phyloP scores from a whole-genome alignment of 2,888 invertebrate genomes.

The Elmis aenea region DNA sequence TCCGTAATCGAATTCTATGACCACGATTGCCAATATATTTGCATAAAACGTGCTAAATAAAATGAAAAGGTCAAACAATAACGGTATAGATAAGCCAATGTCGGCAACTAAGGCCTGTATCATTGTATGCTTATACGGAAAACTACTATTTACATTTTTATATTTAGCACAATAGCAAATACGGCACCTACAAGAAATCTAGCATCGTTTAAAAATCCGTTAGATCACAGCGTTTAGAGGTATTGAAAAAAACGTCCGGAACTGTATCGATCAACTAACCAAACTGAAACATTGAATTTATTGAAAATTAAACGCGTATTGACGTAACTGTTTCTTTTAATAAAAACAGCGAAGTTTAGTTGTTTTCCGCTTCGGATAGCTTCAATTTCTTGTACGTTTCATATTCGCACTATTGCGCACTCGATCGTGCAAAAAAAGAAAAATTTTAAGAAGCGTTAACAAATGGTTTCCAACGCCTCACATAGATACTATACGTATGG shows the following conservation, averaged over 20 bases:
- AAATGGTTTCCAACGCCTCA: no score
- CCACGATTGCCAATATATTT: constrained; percentile 27
- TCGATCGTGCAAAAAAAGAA: neutral
- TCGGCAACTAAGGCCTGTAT: constrained; percentile 38
- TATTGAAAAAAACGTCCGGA: constrained; percentile 3
- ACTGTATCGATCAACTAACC: constrained; percentile 4
- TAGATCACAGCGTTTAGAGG: no score
- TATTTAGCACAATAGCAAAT: constrained; percentile 9
- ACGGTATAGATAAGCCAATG: constrained; percentile 31
- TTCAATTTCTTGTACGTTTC: constrained; percentile 11
- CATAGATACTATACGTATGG: no score
- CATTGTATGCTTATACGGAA: constrained; percentile 41
- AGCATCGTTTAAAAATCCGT: no score
- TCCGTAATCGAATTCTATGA: constrained; percentile 21
- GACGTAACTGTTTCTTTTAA: no score
- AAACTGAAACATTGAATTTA: no score
- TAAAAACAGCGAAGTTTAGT: constrained; percentile 8
- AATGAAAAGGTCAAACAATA: constrained; percentile 32
- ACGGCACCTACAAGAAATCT: constrained; percentile 8
- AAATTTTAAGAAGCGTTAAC: no score
- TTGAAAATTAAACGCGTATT: constrained; percentile 16
- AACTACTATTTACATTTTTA: neutral
- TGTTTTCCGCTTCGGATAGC: constrained; percentile 12
- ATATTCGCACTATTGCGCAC: neutral
- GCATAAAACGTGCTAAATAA: constrained; percentile 36